Base-by-base conservation (phyloP, 2,888 invertebrate genomes). In the Tinea semifulvella region DNA sequence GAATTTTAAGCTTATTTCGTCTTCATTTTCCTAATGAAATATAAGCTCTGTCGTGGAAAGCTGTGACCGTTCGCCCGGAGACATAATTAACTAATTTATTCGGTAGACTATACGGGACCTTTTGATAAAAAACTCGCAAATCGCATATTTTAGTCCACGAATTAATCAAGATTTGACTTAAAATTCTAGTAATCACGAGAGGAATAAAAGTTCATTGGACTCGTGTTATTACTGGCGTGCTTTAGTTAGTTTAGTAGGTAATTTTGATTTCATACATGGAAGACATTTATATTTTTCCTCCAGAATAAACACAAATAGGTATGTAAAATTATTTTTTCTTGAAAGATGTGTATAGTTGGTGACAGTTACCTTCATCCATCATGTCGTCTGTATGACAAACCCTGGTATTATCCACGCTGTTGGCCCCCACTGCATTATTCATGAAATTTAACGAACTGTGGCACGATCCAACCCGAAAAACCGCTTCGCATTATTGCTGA, bases 371-470 rank as follows among this genome's bases (percentile, higher is more conserved):
- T 42, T 22, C 42, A 42, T 42, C 42, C 22, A 42, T 20, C 42
- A 42, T 18, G 42, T 13, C 13, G 25, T 2, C 16, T 13, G 22
- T 25, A 42, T 25, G 42, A 42, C 25, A 22, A 42, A 25, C 20
- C 25, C 42, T 22, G 42, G 38, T 4, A 38, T 38, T 38, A 42
- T 42, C 7, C 42, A 42, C 18, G 7, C 25, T 16, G 42, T 22
- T 42, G 42, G 18, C 20, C 16, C 42, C 11, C 20, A 13, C 40
- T 42, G 26, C 26, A 42, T 42, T 42, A 42, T 42, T 42, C 27
- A 42, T 42, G 27, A 28, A 17, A 10, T 18, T 13, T 42, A 42
- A 42, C 42, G 27, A 42, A 42, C 27, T 22, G 36, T 38, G 38
- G 2, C 31, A 7, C 38, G 17, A 38, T 7, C 17, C 18, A 38